Evolutionary conservation across 1,140 invertebrate genomes (phyloP), one percentile per base, ranked within the genome.

Genomic region (Grapholita molesta): DNA sequence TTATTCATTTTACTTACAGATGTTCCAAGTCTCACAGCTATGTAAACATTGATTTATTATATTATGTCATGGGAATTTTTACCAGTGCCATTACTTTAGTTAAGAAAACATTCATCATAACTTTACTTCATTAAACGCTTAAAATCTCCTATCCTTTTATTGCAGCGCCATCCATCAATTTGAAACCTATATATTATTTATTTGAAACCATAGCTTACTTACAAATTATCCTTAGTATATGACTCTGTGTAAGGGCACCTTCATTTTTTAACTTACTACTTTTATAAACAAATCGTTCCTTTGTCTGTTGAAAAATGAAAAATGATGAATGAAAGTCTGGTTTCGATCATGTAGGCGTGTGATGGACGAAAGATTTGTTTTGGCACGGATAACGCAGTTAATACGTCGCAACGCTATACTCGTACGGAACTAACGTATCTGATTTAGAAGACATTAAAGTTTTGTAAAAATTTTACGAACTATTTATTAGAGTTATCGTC

Each of bases 341-440:
- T 3, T 24, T 65, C 12, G 4, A 23, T 48, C 66, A 30, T n/a
- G 42, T 71, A 61, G 71, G 68, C 70, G 72, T 68, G 15, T 73
- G 68, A 70, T 53, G 57, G 30, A 66, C 55, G 15, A 69, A 69
- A 69, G 70, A 74, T 77, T 77, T 74, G 66, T 74, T 72, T 77
- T 77, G 75, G 75, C 75, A 71, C 28, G 65, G 18, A 33, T 32
- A 38, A 55, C 66, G 28, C 15, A 12, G 48, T 48, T 71, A 76
- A 70, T 76, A 66, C 68, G 68, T 53, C 70, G 68, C 52, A 72
- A 75, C 69, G 15, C 65, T 66, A 75, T 57, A 64, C 69, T 24
- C 24, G 38, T 66, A 53, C 18, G 24, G 67, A 25, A 28, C 28
- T 11, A 64, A 42, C 48, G 33, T 68, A 52, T 57, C 0, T 32